Base-by-base conservation (phyloP, 37 sponge, comb jelly and placozoan species). In the Bolinopsis microptera region DNA sequence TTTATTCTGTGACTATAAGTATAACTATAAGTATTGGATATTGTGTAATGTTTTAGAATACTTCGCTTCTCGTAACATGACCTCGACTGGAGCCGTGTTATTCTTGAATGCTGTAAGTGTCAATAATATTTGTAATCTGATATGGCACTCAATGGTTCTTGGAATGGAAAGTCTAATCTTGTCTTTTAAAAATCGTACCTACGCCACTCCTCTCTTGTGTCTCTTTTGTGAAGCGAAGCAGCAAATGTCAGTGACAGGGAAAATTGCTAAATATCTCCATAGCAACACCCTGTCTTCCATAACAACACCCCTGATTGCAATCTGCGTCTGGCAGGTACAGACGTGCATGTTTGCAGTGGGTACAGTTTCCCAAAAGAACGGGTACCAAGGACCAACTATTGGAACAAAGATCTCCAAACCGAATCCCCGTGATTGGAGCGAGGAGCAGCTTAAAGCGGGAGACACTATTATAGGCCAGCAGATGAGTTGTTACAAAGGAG, bases 401-500 rank as follows among this genome's bases (percentile, higher is more conserved):
- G 98, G 97, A 28, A 94, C 95, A 0, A 98, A 98, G 92, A 97
- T 97, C 39, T 39, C 97, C 30, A 69, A 32, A 0, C 94, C 32
- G 32, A 76, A 97, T 8, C 92, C 94, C 48, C 92, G 97, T 0
- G 93, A 96, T 16, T 98, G 95, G 38, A 33, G 94, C 32, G 94
- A 98, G 32, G 94, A 95, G 35, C 95, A 96, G 69, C 67, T 98
- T 75, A 93, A 95, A 75, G 94, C 69, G 22, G 96, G 98, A 0
- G 69, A 98, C 92, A 69, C 36, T 18, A 76, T 98, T 24, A 96
- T 96, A 93, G 96, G 97, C 0, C 95, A 96, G 13, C 98, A 98
- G 92, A 96, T 96, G 96, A 96, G 97, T 68, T 92, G 95, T 23
- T 96, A 95, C 93, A 94, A 96, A 92, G 98, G 98, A 68, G 98